Evolutionary conservation across 2,113 vertebrate species (phyloP), one percentile per base, ranked within the genome.

Genomic region (Psammodynastes pulverulentus): DNA sequence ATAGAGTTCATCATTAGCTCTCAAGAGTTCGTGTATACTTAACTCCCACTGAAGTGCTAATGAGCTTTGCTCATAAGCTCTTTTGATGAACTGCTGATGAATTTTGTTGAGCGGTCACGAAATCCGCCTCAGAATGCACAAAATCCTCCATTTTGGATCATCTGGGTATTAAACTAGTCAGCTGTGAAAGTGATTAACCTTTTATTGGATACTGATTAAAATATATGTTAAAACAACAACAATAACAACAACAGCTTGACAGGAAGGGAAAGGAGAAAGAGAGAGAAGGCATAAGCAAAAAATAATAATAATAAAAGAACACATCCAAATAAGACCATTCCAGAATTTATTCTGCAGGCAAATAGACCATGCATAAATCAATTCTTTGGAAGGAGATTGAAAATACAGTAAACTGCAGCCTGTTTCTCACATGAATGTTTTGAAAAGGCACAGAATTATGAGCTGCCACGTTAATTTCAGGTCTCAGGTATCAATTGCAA

Each of bases 31-130:
- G 45, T 91, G 21, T 4, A 89, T 9, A 89, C 21, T 89, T 91
- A 88, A 91, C 1, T 15, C n/a, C 1, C 84, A 93, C 34, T 92
- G 51, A 95, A 67, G 56, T 91, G 67, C 95, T 92, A 94, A 92
- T 93, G 49, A 58, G 4, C 89, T 92, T 93, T 90, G 10, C 62
- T 94, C 92, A 90, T 94, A 93, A 95, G 90, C 26, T 89, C 3
- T 48, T 12, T 92, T 91, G 84, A 94, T 90, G 94, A 94, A 93
- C 49, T 79, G 52, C 24, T 85, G 4, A 85, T 92, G 29, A 93
- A 85, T 85, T 89, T 89, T 93, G 86, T 90, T 91, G 62, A 93
- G 95, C 72, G 51, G 26, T 92, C 87, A 92, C 86, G 52, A 58
- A 92, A 90, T 93, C 5, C 4, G 49, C 88, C 84, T 49, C 34